Evolutionary conservation across 2,113 vertebrate species (phyloP), one percentile per base, ranked within the genome.

Genomic region (Hipposideros armiger): DNA sequence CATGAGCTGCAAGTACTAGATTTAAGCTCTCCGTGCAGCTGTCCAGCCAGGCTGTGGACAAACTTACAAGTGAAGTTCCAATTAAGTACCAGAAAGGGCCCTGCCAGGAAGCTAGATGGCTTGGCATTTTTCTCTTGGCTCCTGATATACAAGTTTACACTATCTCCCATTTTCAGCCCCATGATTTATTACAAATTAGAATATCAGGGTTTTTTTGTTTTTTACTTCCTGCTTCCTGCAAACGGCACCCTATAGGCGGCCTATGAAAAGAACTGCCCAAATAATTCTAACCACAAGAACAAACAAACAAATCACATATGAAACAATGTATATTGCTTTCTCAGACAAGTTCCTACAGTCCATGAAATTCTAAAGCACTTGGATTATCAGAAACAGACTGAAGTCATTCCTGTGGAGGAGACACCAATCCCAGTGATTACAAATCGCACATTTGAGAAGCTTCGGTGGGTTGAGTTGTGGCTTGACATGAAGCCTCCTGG

Each of bases 181-280:
- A 47, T 36, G 30, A 50, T 83, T 52, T 73, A 87, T 24, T 78
- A 93, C 26, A 73, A 96, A 92, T 64, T 42, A 52, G n/a, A 95
- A 3, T 54, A 67, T 72, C n/a, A 82, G 11, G 3, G 10, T 11
- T 77, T 28, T 72, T 62, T 60, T 50, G 11, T 77, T 28, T 72
- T 62, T 60, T 30, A 6, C 19, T 81, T 66, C 14, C 56, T 76
- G 16, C 36, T 76, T 7, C 40, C 58, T 91, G 36, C 32, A n/a
- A 47, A 91, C 78, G 40, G 83, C 30, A 81, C 22, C 45, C 9
- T 88, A 50, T 30, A 28, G 13, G n/a, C 45, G 73, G 7, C 20
- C 64, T 70, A 28, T n/a, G 47, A 78, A 90, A 89, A n/a, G 16
- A 97, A 77, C 9, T 67, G 74, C 62, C 73, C 77, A 76, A 88